Conservation (phyloP, 2,888 invertebrate genomes). For the Eilema sororculum region DNA sequence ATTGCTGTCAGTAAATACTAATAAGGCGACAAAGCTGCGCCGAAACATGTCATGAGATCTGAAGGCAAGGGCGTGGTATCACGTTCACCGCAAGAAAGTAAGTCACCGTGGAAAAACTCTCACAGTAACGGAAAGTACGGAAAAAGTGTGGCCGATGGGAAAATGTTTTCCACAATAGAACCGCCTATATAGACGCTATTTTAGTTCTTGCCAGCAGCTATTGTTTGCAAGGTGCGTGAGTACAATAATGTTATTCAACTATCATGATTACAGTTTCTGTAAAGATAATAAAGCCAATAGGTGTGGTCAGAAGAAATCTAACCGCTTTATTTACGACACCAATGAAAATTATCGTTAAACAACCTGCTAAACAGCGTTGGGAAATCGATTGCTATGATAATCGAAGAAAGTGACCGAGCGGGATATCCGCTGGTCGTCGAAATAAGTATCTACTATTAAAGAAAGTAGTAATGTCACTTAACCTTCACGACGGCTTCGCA, state of each 20-base stretch:
- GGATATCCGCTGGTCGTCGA: constrained; percentile 47
- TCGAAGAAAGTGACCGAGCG: constrained; percentile 36
- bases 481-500: constrained; percentile 20
- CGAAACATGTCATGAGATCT: constrained; percentile 33
- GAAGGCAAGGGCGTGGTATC: constrained; percentile 40
- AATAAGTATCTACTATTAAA: constrained; percentile 48
- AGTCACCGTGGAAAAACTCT: constrained; percentile 57
- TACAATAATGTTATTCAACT: constrained; percentile 48
- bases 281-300: constrained; percentile 22
- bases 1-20: constrained; percentile 68
- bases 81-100: constrained; percentile 58
- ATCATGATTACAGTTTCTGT: constrained; percentile 42
- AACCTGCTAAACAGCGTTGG: constrained; percentile 21
- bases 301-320: constrained; percentile 16
- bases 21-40: constrained; percentile 64
- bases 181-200: constrained; percentile 39
- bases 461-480: constrained; percentile 48
- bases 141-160: constrained; percentile 61
- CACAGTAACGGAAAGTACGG: constrained; percentile 61
- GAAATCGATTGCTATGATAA: constrained; percentile 27
- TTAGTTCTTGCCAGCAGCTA: constrained; percentile 49
- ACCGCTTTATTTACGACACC: constrained; percentile 11
- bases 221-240: constrained; percentile 51
- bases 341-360: constrained; percentile 17
- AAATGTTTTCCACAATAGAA: constrained; percentile 52